Conservation (phyloP, 2,797 vertebrate genomes). For the Staurois parvus region DNA sequence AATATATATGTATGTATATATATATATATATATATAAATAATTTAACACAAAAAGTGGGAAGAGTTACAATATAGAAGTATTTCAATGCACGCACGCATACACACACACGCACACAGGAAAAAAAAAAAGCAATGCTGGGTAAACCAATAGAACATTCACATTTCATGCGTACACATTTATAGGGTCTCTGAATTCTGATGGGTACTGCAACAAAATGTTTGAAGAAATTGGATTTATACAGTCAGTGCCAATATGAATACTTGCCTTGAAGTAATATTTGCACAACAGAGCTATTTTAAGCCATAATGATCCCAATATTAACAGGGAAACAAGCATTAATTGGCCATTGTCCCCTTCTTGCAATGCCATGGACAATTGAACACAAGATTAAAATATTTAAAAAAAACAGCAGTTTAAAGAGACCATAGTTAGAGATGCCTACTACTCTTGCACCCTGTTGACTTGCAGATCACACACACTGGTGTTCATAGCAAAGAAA, state of each 20-base stretch:
- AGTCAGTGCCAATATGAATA: neutral
- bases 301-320: neutral
- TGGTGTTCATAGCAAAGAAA: neutral
- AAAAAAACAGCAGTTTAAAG: no score
- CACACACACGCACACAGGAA: conserved; percentile 23
- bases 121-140: conserved; percentile 27
- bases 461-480: neutral
- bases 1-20: conserved; percentile 59
- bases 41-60: conserved; percentile 56
- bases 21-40: conserved; percentile 63
- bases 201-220: conserved; percentile 46
- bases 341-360: neutral
- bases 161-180: conserved; percentile 57
- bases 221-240: conserved; percentile 33
- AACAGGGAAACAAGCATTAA: neutral
- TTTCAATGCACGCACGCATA: conserved; percentile 30
- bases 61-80: conserved; percentile 44
- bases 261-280: neutral
- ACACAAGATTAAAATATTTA: no score
- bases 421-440: no score
- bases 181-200: conserved; percentile 38
- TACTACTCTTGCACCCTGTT: neutral
- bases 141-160: conserved; percentile 50
- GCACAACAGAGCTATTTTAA: neutral
- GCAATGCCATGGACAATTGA: neutral